Evolutionary conservation across 2,113 vertebrate genomes (phyloP).

Genomic region (Jacana jacana): DNA sequence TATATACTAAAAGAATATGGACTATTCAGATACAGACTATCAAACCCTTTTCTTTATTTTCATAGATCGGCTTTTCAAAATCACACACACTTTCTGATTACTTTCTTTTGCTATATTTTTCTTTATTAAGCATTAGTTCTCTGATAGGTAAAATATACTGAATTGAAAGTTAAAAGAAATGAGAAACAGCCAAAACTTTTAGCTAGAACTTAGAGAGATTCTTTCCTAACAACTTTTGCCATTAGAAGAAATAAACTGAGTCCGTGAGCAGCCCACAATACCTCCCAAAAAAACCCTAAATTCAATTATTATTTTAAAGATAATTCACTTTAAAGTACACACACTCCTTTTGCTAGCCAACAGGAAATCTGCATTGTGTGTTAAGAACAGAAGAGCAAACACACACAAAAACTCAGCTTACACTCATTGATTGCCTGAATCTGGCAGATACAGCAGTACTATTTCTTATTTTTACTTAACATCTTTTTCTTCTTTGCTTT

Average conservation of each 20-base stretch:
- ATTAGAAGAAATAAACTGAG: not conserved
- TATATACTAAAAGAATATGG: conserved; percentile 7
- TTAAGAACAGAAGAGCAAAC: not conserved
- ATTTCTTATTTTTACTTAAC: not conserved
- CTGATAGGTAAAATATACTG: not conserved
- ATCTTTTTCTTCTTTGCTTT: not conserved
- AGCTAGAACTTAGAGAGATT: not conserved
- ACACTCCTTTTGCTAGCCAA: not conserved
- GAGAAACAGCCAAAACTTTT: not conserved
- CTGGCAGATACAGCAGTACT: not conserved
- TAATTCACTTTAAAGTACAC: not conserved
- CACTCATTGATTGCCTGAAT: not conserved
- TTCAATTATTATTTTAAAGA: not conserved
- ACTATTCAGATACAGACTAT: not conserved
- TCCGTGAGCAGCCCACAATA: not conserved
- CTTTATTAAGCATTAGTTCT: not conserved
- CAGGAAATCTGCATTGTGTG: not conserved
- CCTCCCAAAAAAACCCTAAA: not conserved
- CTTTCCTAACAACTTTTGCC: not conserved
- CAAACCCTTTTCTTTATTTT: conserved; percentile 31
- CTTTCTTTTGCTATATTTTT: not conserved
- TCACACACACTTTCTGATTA: not conserved
- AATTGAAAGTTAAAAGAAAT: not conserved
- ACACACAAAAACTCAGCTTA: not conserved
- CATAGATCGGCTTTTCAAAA: not conserved